These are phyloP conservation scores for Gephyroberyx darwinii DNA, from an alignment of 2,797 vertebrate genomes.

Conservation along the genomic window DNA sequence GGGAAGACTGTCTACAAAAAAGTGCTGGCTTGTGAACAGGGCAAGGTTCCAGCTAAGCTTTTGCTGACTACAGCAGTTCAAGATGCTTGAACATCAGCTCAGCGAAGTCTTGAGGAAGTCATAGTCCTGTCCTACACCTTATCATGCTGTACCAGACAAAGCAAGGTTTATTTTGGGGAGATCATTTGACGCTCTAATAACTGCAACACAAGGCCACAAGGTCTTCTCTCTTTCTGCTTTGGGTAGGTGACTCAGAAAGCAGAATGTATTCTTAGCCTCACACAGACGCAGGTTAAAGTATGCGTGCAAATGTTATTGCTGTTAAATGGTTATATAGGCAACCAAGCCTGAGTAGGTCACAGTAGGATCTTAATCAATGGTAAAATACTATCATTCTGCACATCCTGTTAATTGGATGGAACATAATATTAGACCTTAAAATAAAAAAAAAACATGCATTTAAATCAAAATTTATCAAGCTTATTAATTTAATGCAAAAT, in stretches of 20 bases:
- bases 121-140: conserved; percentile 32
- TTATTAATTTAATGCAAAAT: conserved; percentile 1
- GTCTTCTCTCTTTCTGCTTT: conserved; percentile 53
- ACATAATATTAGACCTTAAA: conserved; percentile 7
- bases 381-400: not conserved
- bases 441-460: not conserved
- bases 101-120: conserved; percentile 42
- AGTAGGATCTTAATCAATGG: not conserved
- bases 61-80: conserved; percentile 30
- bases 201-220: conserved; percentile 42
- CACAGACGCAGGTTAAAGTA: conserved; percentile 47
- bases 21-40: conserved; percentile 2
- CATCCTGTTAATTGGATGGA: not conserved
- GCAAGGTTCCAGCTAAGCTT: conserved; percentile 29
- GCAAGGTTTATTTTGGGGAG: conserved; percentile 51
- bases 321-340: conserved; percentile 19
- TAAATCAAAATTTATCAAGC: not conserved
- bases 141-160: conserved; percentile 38
- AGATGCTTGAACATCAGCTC: conserved; percentile 45
- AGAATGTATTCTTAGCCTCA: conserved; percentile 59
- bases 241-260: conserved; percentile 57
- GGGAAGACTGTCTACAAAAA: no score
- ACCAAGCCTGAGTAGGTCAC: conserved; percentile 1
- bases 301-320: conserved; percentile 30
- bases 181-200: conserved; percentile 58